Percentiles rank a stretch among this genome's conserved stretches.
These are phyloP conservation scores for Urosaurus nigricauda DNA, from an alignment of 2,797 vertebrate genomes.

Conservation along the genomic window DNA sequence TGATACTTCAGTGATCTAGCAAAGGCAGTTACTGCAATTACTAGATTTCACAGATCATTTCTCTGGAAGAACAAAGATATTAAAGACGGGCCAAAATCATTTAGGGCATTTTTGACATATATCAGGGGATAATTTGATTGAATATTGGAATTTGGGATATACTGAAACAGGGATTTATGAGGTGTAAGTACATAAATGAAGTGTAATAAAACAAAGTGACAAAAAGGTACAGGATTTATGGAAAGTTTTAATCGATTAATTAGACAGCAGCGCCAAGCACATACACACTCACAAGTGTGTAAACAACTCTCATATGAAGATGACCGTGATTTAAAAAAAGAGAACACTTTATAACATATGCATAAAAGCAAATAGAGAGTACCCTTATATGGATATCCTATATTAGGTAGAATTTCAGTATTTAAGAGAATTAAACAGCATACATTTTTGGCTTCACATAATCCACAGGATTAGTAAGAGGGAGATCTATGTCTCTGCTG, in stretches of 20 bases:
- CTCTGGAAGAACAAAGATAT: conserved; percentile 75
- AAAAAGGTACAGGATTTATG: conserved; percentile 54
- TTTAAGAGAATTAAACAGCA: conserved; percentile 5
- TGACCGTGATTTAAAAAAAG: conserved; percentile 28
- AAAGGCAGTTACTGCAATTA: conserved; percentile 70
- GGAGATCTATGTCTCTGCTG: neutral
- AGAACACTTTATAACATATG: neutral
- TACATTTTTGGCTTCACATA: neutral
- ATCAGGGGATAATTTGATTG: conserved; percentile 65
- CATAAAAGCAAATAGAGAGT: neutral
- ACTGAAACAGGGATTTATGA: conserved; percentile 67
- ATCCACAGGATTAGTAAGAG: neutral
- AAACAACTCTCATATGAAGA: conserved; percentile 17
- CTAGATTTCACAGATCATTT: conserved; percentile 74
- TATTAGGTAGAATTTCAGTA: neutral
- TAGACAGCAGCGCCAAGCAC: conserved; percentile 48
- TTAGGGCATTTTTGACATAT: conserved; percentile 59
- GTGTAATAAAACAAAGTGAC: conserved; percentile 40
- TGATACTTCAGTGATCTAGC: conserved; percentile 71
- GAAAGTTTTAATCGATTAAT: conserved; percentile 51
- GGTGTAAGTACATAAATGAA: conserved; percentile 57
- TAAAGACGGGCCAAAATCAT: conserved; percentile 69
- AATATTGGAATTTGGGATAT: conserved; percentile 65
- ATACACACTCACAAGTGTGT: neutral
- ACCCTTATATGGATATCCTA: too few relatives aligned